Base-by-base conservation (phyloP, 2,113 vertebrate species). In the Vidua chalybeata region DNA sequence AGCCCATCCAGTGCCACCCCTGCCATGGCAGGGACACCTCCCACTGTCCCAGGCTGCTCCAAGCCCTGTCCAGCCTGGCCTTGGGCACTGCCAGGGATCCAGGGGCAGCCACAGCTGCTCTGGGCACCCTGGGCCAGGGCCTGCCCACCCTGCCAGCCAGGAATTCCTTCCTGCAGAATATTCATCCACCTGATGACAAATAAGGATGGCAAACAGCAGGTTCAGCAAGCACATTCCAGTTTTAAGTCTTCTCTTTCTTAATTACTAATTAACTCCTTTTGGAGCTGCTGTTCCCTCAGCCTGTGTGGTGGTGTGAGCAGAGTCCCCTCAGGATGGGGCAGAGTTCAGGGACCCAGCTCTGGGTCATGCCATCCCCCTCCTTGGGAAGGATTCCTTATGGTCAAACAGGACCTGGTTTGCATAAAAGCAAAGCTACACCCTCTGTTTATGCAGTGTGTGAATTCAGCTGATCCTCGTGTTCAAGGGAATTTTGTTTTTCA, bases 201-300 rank as follows among this genome's bases (percentile, higher is more conserved):
- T 17, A 0, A 8, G 31, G 66, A 45, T 39, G 28, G 31, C 69
- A 39, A 82, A 11, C 0, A 0, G 71, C 39, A 84, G 28, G 45
- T 10, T 82, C 45, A 62, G 61, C 68, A 92, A 75, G 37, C 37
- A 68, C 61, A 16, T 20, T 56, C 76, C 45, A 12, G 62, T 20
- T 74, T 37, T 15, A 20, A 24, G 49, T 64, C 54, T 84, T 79
- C 73, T 62, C 67, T 73, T 79, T 81, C 72, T 58, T 68, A 83
- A 96, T 94, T 82, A 94, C 81, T 94, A 92, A 95, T 96, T 96
- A 96, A 97, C 94, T 87, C 62, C 4, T 68, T 92, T 22, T 23
- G 77, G 83, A 92, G 83, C 73, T 72, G 92, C 86, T 56, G 62
- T n/a, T 90, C 10, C 45, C 92, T 84, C 61, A 31, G 58, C 31